Evolutionary conservation across 2,888 invertebrate species (phyloP).

Genomic region (Acrobasis suavella): DNA sequence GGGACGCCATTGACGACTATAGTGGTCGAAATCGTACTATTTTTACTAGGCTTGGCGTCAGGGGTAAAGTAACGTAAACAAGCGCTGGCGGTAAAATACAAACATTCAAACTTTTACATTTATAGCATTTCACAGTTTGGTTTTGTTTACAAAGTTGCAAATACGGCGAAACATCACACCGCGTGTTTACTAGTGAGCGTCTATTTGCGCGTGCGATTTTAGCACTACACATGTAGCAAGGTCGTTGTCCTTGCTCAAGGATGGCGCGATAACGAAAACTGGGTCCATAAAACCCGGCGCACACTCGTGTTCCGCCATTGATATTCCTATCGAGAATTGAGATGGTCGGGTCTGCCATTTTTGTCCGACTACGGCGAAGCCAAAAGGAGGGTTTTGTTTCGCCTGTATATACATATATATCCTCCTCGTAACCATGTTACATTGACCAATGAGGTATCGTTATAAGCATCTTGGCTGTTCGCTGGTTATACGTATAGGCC

Average conservation of each 20-base stretch:
- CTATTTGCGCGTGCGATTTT: conserved; percentile 7
- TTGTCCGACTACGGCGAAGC: not conserved
- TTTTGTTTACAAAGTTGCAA: not conserved
- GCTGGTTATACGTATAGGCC: too few species aligned
- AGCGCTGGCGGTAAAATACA: too few species aligned
- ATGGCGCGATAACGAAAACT: conserved; percentile 12
- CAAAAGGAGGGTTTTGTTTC: too few species aligned
- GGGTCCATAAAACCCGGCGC: conserved; percentile 16
- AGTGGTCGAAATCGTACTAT: too few species aligned
- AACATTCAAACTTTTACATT: too few species aligned
- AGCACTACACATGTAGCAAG: conserved; percentile 3
- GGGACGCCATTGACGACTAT: too few species aligned
- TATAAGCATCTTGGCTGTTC: too few species aligned
- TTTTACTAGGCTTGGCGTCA: too few species aligned
- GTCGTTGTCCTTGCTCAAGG: conserved; percentile 15
- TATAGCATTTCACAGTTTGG: not conserved
- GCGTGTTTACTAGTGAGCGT: not conserved
- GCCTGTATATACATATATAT: too few species aligned
- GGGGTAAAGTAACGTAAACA: too few species aligned
- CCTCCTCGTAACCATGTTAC: too few species aligned
- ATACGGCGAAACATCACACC: not conserved
- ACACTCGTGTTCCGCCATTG: conserved; percentile 4
- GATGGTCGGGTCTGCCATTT: not conserved
- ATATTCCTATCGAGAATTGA: conserved; percentile 3
- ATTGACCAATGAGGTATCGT: too few species aligned